phyloP scores from a whole-genome alignment of 2,113 vertebrate genomes.

The Toxotes jaculatrix region DNA sequence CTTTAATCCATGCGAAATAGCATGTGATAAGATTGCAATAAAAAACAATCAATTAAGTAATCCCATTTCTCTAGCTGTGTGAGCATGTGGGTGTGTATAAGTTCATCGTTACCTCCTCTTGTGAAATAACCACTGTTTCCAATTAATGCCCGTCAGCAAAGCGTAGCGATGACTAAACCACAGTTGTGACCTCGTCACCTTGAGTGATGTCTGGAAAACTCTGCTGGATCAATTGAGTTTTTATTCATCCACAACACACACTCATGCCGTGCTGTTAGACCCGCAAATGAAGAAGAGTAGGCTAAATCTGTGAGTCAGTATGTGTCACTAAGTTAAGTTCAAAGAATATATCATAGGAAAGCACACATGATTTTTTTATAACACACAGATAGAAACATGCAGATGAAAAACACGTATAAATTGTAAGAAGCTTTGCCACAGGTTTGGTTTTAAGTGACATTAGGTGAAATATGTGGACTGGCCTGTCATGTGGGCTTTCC shows the following conservation, averaged over 20 bases:
- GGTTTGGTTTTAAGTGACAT: conserved; percentile 29
- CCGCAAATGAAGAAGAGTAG: neutral
- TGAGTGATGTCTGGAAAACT: conserved; percentile 51
- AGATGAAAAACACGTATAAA: neutral
- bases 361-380: neutral
- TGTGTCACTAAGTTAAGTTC: neutral
- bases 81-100: neutral
- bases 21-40: neutral
- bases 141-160: conserved; percentile 53
- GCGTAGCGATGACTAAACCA: conserved; percentile 54
- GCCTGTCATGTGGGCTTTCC: conserved; percentile 30
- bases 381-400: conserved; percentile 17
- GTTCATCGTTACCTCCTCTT: conserved; percentile 10
- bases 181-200: conserved; percentile 61
- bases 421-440: neutral
- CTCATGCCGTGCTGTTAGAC: neutral
- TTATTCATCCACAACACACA: conserved; percentile 57
- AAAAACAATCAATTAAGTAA: conserved; percentile 24
- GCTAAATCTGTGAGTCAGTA: conserved; percentile 26
- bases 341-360: conserved; percentile 4
- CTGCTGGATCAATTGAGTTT: conserved; percentile 58
- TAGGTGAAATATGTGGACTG: conserved; percentile 56
- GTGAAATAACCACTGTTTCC: conserved; percentile 43
- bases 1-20: neutral
- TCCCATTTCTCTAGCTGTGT: conserved; percentile 11